Evolutionary conservation across 2,888 invertebrate species (phyloP).

Genomic region (Lucinisca nassula): DNA sequence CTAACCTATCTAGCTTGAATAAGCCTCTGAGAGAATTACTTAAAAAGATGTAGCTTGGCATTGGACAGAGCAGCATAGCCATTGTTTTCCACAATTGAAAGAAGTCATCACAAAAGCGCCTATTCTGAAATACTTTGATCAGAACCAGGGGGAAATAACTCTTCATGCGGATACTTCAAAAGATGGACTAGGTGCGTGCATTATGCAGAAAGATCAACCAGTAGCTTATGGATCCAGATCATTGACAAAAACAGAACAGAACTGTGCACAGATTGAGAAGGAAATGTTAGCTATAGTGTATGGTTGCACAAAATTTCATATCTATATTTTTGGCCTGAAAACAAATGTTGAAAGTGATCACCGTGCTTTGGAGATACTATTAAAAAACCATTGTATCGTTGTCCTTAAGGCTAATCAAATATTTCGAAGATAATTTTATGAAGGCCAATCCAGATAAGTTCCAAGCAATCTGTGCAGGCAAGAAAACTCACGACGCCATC

Average conservation of each 20-base stretch:
- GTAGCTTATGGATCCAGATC: slow-evolving; percentile 67
- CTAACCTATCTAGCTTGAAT: slow-evolving; percentile 54
- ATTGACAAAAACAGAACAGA: slow-evolving; percentile 60
- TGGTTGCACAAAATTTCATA: no score
- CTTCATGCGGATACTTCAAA: slow-evolving; percentile 28
- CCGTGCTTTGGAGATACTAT: slow-evolving; percentile 66
- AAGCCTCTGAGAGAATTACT: slow-evolving; percentile 34
- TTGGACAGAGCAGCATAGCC: slow-evolving; percentile 31
- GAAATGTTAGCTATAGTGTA: no score
- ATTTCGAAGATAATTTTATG: no score
- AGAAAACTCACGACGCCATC: no score
- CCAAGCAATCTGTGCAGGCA: no score
- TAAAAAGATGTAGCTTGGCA: slow-evolving; percentile 41
- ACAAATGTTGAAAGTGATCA: slow-evolving; percentile 65
- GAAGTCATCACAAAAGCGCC: slow-evolving; percentile 26
- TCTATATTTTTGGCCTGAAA: slow-evolving; percentile 62
- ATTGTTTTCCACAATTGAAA: slow-evolving; percentile 35
- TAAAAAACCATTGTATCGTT: slow-evolving; percentile 61
- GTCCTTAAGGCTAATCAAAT: neutral
- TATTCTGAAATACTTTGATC: slow-evolving; percentile 42
- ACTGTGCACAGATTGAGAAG: no score
- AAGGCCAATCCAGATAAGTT: no score
- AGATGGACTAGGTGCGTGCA: no score
- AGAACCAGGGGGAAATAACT: neutral
- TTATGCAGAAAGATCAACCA: slow-evolving; percentile 66